phyloP scores from a whole-genome alignment of 2,113 vertebrate genomes.

The Diphyllodes magnificus region DNA sequence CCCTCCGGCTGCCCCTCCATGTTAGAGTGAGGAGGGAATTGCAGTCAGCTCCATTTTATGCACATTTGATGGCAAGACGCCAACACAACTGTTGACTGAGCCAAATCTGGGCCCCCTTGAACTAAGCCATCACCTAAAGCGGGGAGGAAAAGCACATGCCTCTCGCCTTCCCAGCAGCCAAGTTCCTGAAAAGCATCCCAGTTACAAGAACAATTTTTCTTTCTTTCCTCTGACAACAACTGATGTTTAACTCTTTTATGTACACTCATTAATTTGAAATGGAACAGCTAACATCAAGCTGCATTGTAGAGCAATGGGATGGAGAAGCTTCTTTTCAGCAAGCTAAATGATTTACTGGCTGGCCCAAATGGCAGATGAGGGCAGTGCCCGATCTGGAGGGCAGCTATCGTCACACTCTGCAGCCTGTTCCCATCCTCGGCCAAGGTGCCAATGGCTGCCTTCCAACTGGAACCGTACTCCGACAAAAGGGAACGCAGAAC shows the following conservation, averaged over 20 bases:
- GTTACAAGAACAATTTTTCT: background rate
- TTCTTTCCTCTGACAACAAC: background rate
- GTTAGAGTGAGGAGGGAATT: conserved; percentile 2
- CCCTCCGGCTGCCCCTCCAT: conserved; percentile 9
- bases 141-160: conserved; percentile 51
- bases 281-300: background rate
- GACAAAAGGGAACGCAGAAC: background rate
- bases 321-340: background rate
- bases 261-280: background rate
- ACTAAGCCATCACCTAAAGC: conserved; percentile 59
- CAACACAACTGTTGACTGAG: conserved; percentile 49
- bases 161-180: conserved; percentile 10
- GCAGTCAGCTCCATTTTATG: conserved; percentile 62
- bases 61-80: conserved; percentile 35
- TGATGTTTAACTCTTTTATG: background rate
- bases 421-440: background rate
- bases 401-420: background rate
- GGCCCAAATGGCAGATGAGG: background rate
- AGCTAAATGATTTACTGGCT: background rate
- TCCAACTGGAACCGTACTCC: conserved; percentile 11
- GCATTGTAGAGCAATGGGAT: background rate
- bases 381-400: background rate
- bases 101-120: conserved; percentile 62
- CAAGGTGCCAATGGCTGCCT: conserved; percentile 31
- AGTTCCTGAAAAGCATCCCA: conserved; percentile 64